Evolutionary conservation across 2,888 invertebrate genomes (phyloP).

Genomic region (Agrotis puta): DNA sequence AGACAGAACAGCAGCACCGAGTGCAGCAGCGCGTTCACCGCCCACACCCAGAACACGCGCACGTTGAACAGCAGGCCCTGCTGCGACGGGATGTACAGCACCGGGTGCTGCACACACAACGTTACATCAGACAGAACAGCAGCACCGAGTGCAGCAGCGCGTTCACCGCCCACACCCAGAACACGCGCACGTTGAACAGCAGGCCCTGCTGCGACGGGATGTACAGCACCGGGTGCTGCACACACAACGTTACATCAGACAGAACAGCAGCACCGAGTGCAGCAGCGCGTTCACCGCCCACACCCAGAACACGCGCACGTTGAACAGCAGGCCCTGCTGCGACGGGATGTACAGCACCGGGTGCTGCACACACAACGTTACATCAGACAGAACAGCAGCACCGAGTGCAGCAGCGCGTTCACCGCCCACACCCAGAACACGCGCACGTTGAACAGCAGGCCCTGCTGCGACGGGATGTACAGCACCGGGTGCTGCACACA

Average conservation of each 20-base stretch:
- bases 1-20: conserved; percentile 78
- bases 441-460: conserved; percentile 95
- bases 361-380: neutral
- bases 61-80: conserved; percentile 95
- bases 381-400: no score
- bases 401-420: conserved; percentile 93
- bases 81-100: conserved; percentile 97
- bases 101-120: conserved; percentile 52
- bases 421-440: conserved; percentile 99
- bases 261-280: conserved; percentile 91
- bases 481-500: conserved; percentile 85
- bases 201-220: conserved; percentile 95
- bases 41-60: conserved; percentile 96
- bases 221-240: conserved; percentile 90
- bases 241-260: neutral
- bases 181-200: conserved; percentile 96
- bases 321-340: conserved; percentile 95
- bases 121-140: no score
- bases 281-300: conserved; percentile 98
- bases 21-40: conserved; percentile 97
- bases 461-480: conserved; percentile 95
- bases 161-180: conserved; percentile 99
- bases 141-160: conserved; percentile 90
- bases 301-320: conserved; percentile 98
- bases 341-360: conserved; percentile 93